Percentiles rank a stretch among this genome's conserved stretches.
Evolutionary conservation across 1,140 invertebrate species (phyloP).

Genomic region (Drosophila sturtevanti): DNA sequence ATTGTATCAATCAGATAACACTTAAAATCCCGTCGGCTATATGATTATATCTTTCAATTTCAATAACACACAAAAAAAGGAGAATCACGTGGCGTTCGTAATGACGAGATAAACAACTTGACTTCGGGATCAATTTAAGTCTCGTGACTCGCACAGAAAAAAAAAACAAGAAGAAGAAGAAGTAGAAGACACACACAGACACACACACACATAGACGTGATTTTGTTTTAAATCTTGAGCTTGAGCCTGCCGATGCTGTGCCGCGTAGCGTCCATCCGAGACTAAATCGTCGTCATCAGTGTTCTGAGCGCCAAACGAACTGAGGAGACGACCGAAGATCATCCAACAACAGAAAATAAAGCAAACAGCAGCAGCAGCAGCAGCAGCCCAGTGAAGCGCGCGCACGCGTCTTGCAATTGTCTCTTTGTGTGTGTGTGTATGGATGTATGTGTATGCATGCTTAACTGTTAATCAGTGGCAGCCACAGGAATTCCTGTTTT

Average conservation of each 20-base stretch:
- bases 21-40: conserved; percentile 52
- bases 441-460: conserved; percentile 39
- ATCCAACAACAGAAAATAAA: conserved; percentile 36
- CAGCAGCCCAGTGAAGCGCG: conserved; percentile 59
- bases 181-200: neutral
- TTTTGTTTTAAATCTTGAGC: conserved; percentile 36
- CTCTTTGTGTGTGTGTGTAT: conserved; percentile 21
- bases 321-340: conserved; percentile 70
- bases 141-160: conserved; percentile 1
- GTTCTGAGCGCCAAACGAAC: conserved; percentile 70
- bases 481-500: conserved; percentile 47
- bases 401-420: conserved; percentile 57
- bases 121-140: conserved; percentile 43
- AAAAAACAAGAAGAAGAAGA: neutral
- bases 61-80: neutral
- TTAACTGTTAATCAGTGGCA: conserved; percentile 49
- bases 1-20: conserved; percentile 20
- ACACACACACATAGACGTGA: neutral
- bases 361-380: conserved; percentile 24
- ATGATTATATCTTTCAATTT: neutral
- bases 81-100: conserved; percentile 57
- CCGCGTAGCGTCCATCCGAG: conserved; percentile 77
- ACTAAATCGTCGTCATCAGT: conserved; percentile 68
- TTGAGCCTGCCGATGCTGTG: conserved; percentile 67
- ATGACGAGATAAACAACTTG: conserved; percentile 22